Conservation (phyloP, 37 sponge, comb jelly and placozoan species). For the Agelas oroides region DNA sequence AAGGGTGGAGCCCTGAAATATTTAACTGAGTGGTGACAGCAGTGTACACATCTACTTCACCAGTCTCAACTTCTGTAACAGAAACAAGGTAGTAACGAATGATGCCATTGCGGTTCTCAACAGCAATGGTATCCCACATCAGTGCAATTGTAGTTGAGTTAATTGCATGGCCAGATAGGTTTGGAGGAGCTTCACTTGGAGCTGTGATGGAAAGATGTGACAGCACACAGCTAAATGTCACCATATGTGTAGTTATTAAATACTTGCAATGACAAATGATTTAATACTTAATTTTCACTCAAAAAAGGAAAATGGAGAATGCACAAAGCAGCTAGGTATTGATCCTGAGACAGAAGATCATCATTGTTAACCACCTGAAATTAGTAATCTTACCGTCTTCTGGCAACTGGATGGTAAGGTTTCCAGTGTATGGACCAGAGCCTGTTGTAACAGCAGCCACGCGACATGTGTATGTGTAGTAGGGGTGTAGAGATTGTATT, state of each 20-base stretch:
- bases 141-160: neutral
- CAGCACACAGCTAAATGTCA: too few species aligned
- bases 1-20: conserved; percentile 22
- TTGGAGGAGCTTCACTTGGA: neutral
- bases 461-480: conserved; percentile 1
- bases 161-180: neutral
- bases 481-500: neutral
- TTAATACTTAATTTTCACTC: too few species aligned
- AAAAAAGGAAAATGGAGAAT: too few species aligned
- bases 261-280: too few species aligned
- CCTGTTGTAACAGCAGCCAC: conserved; percentile 1
- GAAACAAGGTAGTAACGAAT: conserved; percentile 8
- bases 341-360: too few species aligned
- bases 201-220: neutral
- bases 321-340: too few species aligned
- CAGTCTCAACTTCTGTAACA: conserved; percentile 6
- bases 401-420: neutral
- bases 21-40: neutral
- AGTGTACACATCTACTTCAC: neutral
- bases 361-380: too few species aligned
- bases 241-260: too few species aligned
- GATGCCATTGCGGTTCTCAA: conserved; percentile 12
- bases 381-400: neutral
- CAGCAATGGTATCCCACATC: neutral
- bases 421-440: neutral